These are phyloP conservation scores for Melanotus villosus DNA, from an alignment of 2,888 invertebrate genomes.

Conservation along the genomic window DNA sequence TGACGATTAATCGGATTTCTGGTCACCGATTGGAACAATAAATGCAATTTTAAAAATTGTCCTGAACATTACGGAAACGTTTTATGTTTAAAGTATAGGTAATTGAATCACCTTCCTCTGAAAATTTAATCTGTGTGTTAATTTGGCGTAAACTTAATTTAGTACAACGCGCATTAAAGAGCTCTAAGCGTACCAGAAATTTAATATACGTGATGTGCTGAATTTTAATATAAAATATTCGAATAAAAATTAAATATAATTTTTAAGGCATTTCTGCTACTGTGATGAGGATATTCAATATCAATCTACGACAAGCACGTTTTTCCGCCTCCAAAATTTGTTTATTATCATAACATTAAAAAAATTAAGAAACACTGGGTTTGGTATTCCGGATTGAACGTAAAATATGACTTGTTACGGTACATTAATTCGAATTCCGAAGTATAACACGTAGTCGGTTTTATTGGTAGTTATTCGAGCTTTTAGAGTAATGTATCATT, in stretches of 20 bases:
- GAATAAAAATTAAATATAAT: not conserved
- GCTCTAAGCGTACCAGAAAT: not conserved
- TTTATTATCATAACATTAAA: no score
- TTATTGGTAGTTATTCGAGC: not conserved
- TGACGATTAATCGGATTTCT: no score
- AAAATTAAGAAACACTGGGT: no score
- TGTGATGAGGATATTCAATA: no score
- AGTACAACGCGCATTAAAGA: not conserved
- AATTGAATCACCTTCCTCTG: not conserved
- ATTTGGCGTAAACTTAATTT: not conserved
- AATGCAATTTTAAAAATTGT: not conserved
- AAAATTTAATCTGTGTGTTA: not conserved
- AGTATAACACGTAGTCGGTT: conserved; percentile 3
- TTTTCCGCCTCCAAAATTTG: no score
- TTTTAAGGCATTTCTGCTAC: no score
- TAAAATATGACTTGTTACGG: no score
- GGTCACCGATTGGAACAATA: not conserved
- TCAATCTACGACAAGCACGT: no score
- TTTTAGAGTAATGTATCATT: conserved; percentile 10
- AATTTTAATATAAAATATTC: no score
- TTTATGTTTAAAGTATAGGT: not conserved
- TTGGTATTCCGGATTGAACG: no score
- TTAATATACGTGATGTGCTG: not conserved
- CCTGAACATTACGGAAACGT: not conserved
- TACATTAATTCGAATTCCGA: no score